Evolutionary conservation across 2,797 vertebrate genomes (phyloP).

Genomic region (Corythornis leucogaster): DNA sequence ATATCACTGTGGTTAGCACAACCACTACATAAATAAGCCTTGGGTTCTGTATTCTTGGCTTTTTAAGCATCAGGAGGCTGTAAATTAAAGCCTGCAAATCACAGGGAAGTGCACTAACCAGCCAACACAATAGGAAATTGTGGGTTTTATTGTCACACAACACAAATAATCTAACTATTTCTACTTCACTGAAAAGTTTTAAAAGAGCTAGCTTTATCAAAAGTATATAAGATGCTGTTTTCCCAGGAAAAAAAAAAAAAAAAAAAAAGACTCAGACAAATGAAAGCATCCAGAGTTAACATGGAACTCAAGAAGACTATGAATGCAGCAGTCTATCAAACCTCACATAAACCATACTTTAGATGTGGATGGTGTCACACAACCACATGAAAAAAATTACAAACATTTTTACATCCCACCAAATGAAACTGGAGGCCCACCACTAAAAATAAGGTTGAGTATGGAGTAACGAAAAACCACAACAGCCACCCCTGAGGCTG

Average conservation of each 20-base stretch:
- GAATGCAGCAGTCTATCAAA: not conserved
- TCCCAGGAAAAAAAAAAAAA: not conserved
- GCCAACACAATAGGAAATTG: not conserved
- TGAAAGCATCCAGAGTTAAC: not conserved
- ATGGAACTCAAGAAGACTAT: not conserved
- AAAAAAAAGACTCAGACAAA: not conserved
- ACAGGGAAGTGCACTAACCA: not conserved
- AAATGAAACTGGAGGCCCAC: not conserved
- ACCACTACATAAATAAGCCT: constrained; percentile 24
- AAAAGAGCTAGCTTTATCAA: not conserved
- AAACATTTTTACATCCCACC: not conserved
- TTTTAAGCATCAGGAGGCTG: not conserved
- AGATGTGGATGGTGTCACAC: not conserved
- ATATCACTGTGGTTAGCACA: not conserved
- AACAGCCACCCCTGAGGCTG: not conserved
- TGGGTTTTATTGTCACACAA: constrained; percentile 4
- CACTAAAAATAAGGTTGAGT: not conserved
- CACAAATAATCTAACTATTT: not conserved
- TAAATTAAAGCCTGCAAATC: constrained; percentile 44
- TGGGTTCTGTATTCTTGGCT: not conserved
- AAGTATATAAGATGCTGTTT: not conserved
- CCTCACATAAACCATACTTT: not conserved
- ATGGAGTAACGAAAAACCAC: not conserved
- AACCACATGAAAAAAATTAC: not conserved
- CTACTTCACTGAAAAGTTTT: not conserved